Percentiles rank a stretch among this genome's conserved stretches.
Evolutionary conservation across 2,797 vertebrate species (phyloP).

Genomic region (Chelon auratus): DNA sequence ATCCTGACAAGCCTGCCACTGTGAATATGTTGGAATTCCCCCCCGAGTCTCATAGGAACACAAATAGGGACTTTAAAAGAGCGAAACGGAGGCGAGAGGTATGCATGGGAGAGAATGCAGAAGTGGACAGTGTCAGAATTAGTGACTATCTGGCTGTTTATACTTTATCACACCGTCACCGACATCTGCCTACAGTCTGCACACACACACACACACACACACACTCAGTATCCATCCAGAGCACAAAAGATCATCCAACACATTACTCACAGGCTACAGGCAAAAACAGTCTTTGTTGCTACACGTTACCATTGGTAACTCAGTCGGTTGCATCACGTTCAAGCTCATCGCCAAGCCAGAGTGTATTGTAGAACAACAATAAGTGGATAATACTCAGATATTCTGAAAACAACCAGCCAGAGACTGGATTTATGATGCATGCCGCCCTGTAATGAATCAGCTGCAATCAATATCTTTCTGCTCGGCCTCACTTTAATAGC

Average conservation of each 20-base stretch:
- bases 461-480: not conserved
- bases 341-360: conserved; percentile 48
- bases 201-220: conserved; percentile 4
- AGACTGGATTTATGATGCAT: conserved; percentile 1
- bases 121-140: conserved; percentile 40
- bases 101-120: conserved; percentile 23
- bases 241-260: conserved; percentile 47
- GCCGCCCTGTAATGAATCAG: conserved; percentile 27
- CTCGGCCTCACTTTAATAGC: conserved; percentile 1
- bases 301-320: conserved; percentile 72
- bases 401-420: conserved; percentile 21
- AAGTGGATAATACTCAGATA: conserved; percentile 31
- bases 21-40: conserved; percentile 41
- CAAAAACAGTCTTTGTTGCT: conserved; percentile 73
- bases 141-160: conserved; percentile 47
- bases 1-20: not conserved
- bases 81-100: conserved; percentile 5
- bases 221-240: conserved; percentile 33
- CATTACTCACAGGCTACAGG: conserved; percentile 70
- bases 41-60: conserved; percentile 41
- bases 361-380: conserved; percentile 48
- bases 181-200: conserved; percentile 39
- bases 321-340: conserved; percentile 59
- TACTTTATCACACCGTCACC: conserved; percentile 36
- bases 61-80: conserved; percentile 11